Base-by-base conservation (phyloP, 2,113 vertebrate species). In the Tetraodon nigroviridis region DNA sequence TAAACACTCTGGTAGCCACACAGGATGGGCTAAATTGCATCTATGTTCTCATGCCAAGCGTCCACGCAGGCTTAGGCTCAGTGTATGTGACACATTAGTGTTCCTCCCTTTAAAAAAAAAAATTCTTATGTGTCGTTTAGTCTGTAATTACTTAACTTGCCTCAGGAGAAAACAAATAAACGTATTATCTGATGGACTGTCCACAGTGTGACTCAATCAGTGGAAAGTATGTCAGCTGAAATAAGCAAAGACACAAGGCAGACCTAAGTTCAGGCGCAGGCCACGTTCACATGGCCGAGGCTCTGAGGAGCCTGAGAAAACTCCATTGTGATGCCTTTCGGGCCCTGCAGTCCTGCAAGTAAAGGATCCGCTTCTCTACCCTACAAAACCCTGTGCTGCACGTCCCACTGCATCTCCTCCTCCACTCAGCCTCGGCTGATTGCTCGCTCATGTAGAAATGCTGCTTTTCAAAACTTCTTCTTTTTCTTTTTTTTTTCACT, bases 111-210 rank as follows among this genome's bases (percentile, higher is more conserved):
- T 44, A 14, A 16, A 14, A 14, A 14, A 17, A 17, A 17, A 59
- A 57, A 58, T 62, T 74, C 58, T 46, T 82, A 74, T 84, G 73
- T 84, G 77, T 80, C 79, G 78, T 88, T 89, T 82, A 82, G 84
- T 71, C 76, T 60, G 85, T 88, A 89, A 89, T 90, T 86, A 87
- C 78, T 76, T 65, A 73, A 84, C 64, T 75, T 82, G 81, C 83
- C 87, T 80, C 19, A 49, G 67, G 89, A 87, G 84, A 81, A 89
- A 87, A 84, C 73, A 87, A 89, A 89, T 84, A 88, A 79, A 70
- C 75, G 63, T 77, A 85, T 85, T 82, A 89, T 89, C 88, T 84
- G 89, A 89, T 90, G 80, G 80, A 84, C 81, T 87, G 82, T 86
- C 86, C 85, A 65, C 79, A 67, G 78, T 55, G 78, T 71, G 77